These are phyloP conservation scores for Riparia riparia DNA, from an alignment of 2,113 vertebrate genomes.

Conservation along the genomic window DNA sequence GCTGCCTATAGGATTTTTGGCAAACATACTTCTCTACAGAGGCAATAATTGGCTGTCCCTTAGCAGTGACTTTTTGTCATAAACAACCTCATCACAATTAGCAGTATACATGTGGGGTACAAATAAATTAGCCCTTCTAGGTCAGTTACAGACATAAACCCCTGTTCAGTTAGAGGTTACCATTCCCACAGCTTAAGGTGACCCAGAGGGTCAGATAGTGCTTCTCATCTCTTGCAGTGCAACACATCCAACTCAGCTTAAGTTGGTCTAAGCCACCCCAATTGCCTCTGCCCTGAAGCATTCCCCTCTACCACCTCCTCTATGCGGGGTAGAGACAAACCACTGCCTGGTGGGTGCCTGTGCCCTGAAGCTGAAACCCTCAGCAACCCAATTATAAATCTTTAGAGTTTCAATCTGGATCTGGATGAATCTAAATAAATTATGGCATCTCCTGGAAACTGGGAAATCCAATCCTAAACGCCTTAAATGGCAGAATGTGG, in stretches of 20 bases:
- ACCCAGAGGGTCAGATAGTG: background rate
- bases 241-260: background rate
- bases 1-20: background rate
- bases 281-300: background rate
- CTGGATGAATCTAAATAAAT: background rate
- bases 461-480: background rate
- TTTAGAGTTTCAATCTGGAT: background rate
- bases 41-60: background rate
- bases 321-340: accelerated
- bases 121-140: background rate
- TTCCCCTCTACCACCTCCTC: background rate
- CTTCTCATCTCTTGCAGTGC: background rate
- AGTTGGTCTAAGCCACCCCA: background rate
- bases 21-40: background rate
- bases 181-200: background rate
- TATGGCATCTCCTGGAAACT: background rate
- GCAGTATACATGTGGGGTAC: background rate
- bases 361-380: background rate
- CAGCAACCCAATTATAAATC: background rate
- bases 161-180: background rate
- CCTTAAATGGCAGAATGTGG: slow-evolving; percentile 45
- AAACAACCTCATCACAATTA: background rate
- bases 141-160: background rate
- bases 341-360: background rate
- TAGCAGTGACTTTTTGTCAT: background rate